phyloP scores from a whole-genome alignment of 2,113 vertebrate genomes.

The Alouatta palliata region DNA sequence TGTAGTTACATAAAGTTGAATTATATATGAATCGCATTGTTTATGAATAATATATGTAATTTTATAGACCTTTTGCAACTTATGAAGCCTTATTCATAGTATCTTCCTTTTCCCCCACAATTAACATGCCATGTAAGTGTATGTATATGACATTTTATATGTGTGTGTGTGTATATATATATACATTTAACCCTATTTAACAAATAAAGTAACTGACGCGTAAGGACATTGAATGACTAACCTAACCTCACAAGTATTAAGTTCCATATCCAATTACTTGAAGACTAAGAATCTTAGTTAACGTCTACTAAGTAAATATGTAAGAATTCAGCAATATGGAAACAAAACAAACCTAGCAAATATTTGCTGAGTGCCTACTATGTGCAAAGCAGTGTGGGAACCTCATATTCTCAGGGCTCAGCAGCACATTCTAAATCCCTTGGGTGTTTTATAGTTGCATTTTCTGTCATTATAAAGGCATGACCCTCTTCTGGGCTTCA shows the following conservation, averaged over 20 bases:
- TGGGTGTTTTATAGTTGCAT: constrained; percentile 74
- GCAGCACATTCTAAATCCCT: constrained; percentile 60
- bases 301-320: neutral
- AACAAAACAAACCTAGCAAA: neutral
- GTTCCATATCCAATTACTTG: neutral
- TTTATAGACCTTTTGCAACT: neutral
- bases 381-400: neutral
- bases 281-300: neutral
- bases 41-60: constrained; percentile 5
- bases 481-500: constrained; percentile 80
- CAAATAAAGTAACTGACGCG: neutral
- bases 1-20: neutral
- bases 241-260: neutral
- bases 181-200: neutral
- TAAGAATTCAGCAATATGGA: neutral
- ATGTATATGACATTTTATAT: neutral
- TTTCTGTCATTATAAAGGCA: constrained; percentile 77
- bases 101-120: neutral
- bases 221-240: neutral
- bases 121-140: neutral
- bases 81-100: neutral
- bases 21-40: neutral
- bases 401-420: constrained; percentile 52
- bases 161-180: neutral
- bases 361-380: constrained; percentile 61